Base-by-base conservation (phyloP, 2,797 vertebrate species). In the Anabacerthia variegaticeps region DNA sequence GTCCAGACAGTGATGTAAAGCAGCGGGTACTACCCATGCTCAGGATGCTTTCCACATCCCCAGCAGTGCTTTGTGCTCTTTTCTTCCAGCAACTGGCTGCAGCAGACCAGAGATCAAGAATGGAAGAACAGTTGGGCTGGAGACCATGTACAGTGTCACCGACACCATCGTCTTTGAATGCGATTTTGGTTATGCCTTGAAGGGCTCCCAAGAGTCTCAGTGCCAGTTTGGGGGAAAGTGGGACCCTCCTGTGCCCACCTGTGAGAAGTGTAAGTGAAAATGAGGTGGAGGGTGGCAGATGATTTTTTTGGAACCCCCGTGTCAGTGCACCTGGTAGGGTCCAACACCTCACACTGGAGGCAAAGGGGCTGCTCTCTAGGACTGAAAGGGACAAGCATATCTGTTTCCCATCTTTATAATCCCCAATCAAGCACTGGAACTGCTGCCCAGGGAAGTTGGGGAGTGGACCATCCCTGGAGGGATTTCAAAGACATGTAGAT, bases 161-260 rank as follows among this genome's bases (percentile, higher is more conserved):
- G 85, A 95, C 15, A 14, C 8, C 0, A 0, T 97, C 13, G n/a
- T 94, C 55, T 36, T 97, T 0, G 72, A 96, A 55, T 98, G 97
- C 6, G 51, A 97, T 61, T 62, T 95, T 1, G 97, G 97, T 18
- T 98, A 97, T 0, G 82, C 88, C 18, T 82, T 98, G 85, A 97
- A 97, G 59, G 98, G 97, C 63, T 97, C 96, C 68, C 97, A 90
- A 10, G 95, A 97, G 92, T 98, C 97, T 75, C 97, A 65, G 94
- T 98, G 98, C 67, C 96, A 83, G 85, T 94, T 95, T 72, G 96
- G 97, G 90, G 55, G 37, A 51, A 92, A 0, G 0, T 98, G 98
- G 98, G 88, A 97, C 10, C 98, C 98, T 51, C 94, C 95, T 49
- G 54, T 98, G n/a, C 98, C 98, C 17, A 59, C 2, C 63, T 98